Base-by-base conservation (phyloP, 2,888 invertebrate genomes). In the Drosophila kokeensis region DNA sequence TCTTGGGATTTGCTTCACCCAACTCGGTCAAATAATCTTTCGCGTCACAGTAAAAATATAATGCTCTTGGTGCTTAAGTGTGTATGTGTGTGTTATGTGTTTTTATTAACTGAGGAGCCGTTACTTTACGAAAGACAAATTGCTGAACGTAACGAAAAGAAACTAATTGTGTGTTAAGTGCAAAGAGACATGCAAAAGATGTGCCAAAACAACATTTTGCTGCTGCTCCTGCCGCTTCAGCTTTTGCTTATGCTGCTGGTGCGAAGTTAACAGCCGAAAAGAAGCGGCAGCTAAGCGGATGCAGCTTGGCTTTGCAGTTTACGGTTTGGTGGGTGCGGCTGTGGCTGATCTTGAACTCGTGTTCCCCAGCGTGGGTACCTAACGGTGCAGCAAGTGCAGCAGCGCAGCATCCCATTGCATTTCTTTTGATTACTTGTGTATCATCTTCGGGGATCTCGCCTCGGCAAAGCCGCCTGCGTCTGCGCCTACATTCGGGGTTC, bases 361-460 rank as follows among this genome's bases (percentile, higher is more conserved):
- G 72, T 69, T 82, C 58, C 69, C 66, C 61, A 72, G 65, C 76
- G 60, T 73, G 36, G 65, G 45, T 27, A 74, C 21, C 79, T 87
- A 85, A 85, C 87, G 85, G 81, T 77, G 76, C 79, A 74, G 85
- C 85, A 82, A 84, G 85, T 87, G 87, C 83, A 83, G 76, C 66
- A 52, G 30, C 50, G 40, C 65, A 77, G 64, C 66, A 69, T 67
- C 40, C 55, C 68, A 69, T 80, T 84, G 88, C 88, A 84, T 88
- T 88, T 82, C 84, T 87, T 88, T 88, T 90, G 89, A 90, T 89
- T 90, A 87, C 87, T 88, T 88, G 83, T 87, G 90, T 85, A 88
- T 90, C 88, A 89, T 87, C 85, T 80, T 82, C 74, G 81, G 81
- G 79, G 70, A 85, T 85, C 84, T 77, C 45, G 45, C 61, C 87